Conservation (phyloP, 1,140 invertebrate species). For the Drosophila nannoptera region DNA sequence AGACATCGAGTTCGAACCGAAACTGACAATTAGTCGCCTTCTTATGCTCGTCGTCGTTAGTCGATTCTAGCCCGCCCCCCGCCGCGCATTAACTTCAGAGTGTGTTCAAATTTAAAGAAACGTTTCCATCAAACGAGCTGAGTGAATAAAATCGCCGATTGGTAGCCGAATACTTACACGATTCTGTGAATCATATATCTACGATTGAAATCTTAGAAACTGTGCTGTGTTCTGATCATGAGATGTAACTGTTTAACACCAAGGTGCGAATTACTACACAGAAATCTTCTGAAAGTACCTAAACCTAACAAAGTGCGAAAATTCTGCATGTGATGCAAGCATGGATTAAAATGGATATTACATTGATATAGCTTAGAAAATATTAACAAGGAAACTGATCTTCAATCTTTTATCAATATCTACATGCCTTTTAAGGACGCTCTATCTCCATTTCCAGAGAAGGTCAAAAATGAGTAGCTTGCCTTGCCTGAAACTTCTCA, state of each 20-base stretch:
- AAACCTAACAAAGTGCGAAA: neutral
- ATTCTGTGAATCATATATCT: constrained; percentile 8
- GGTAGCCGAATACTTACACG: neutral
- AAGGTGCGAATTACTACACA: constrained; percentile 40
- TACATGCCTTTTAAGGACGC: no score
- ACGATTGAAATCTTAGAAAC: constrained; percentile 4
- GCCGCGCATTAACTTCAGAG: constrained; percentile 19
- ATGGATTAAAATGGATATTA: neutral
- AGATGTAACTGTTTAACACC: constrained; percentile 18
- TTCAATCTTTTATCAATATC: no score
- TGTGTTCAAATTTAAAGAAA: constrained; percentile 6
- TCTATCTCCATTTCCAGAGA: no score
- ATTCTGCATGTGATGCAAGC: neutral
- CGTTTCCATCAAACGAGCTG: neutral
- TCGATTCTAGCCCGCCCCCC: constrained; percentile 55
- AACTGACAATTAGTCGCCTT: constrained; percentile 77
- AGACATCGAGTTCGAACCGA: constrained; percentile 63
- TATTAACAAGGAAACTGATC: no score
- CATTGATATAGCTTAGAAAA: no score
- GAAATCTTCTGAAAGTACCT: neutral
- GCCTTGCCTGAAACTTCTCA: no score
- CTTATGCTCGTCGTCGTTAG: constrained; percentile 78
- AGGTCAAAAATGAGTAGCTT: no score
- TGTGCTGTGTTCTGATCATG: constrained; percentile 38
- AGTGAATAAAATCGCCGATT: neutral